Evolutionary conservation across 2,113 vertebrate species (phyloP).

Genomic region (Limanda limanda): DNA sequence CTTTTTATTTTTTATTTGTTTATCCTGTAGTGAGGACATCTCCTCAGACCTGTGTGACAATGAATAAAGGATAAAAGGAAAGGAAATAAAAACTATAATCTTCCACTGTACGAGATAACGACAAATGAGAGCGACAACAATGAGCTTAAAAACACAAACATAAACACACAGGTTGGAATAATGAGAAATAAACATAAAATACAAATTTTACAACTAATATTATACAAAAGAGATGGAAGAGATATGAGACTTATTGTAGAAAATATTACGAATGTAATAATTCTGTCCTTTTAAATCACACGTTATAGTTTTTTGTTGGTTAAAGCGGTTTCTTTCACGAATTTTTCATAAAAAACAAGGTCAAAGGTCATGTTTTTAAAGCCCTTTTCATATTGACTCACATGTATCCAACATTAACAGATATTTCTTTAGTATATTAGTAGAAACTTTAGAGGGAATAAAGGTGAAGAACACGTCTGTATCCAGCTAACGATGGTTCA

Average conservation of each 20-base stretch:
- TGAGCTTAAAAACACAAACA: conserved; percentile 40
- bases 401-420: no score
- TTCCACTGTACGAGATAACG: background rate
- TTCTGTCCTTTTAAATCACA: no score
- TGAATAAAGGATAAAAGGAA: conserved; percentile 3
- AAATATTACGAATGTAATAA: background rate
- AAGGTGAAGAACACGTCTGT: no score
- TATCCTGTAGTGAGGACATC: conserved; percentile 67
- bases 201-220: conserved; percentile 20
- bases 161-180: conserved; percentile 29
- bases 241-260: background rate
- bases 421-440: no score
- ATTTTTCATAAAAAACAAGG: background rate
- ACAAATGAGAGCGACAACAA: conserved; percentile 12
- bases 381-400: no score
- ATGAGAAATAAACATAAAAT: conserved; percentile 16
- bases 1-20: conserved; percentile 68
- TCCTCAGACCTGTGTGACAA: background rate
- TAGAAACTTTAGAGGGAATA: no score
- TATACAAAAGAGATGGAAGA: conserved; percentile 33
- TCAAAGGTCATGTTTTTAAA: background rate
- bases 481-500: no score
- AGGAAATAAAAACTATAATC: conserved; percentile 10
- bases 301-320: no score
- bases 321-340: no score